These are phyloP conservation scores for Etheostoma cragini DNA, from an alignment of 2,113 vertebrate species.

Conservation along the genomic window DNA sequence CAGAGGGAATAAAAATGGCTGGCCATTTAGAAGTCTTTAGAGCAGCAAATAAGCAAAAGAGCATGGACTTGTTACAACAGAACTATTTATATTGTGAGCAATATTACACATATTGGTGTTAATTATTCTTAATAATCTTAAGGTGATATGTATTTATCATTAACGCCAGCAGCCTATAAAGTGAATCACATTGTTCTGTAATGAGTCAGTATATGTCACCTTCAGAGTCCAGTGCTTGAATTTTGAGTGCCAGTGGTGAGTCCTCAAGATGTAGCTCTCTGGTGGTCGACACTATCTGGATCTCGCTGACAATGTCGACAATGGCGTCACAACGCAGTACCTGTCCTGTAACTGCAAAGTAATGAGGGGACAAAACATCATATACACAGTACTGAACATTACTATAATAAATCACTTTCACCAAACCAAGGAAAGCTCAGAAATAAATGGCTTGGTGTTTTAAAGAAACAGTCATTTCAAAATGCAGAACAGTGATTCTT, in stretches of 20 bases:
- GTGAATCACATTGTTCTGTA: background rate
- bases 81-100: background rate
- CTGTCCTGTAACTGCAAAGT: slow-evolving; percentile 89
- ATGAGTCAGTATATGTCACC: slow-evolving; percentile 78
- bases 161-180: background rate
- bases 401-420: background rate
- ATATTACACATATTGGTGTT: background rate
- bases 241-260: slow-evolving; percentile 91
- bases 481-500: background rate
- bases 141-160: slow-evolving; percentile 10
- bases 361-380: background rate
- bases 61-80: background rate
- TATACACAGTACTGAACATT: background rate
- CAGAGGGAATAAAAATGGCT: slow-evolving; percentile 36
- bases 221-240: slow-evolving; percentile 95
- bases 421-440: background rate
- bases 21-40: slow-evolving; percentile 40
- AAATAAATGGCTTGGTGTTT: background rate
- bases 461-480: background rate
- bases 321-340: slow-evolving; percentile 95
- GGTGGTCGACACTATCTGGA: slow-evolving; percentile 95
- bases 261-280: slow-evolving; percentile 97
- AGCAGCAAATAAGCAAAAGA: slow-evolving; percentile 34
- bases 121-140: background rate
- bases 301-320: slow-evolving; percentile 91